Evolutionary conservation across 2,888 invertebrate species (phyloP).

Genomic region (Ctena decussata): DNA sequence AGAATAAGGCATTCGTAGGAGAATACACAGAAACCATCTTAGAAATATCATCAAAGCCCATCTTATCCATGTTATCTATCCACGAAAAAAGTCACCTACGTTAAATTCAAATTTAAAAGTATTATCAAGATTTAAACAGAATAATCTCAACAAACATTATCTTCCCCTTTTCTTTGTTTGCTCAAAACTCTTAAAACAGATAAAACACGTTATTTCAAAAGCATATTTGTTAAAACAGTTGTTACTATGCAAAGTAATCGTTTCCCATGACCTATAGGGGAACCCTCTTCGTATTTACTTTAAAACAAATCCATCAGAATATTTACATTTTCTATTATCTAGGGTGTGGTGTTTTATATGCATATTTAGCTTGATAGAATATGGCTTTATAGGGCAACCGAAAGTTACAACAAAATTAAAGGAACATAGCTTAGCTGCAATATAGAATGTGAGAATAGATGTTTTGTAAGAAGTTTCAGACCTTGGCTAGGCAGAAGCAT

Average conservation of each 20-base stretch:
- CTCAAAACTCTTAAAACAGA: neutral
- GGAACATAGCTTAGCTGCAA: too few species aligned
- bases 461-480: too few species aligned
- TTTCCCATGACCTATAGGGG: slow-evolving; percentile 32
- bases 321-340: neutral
- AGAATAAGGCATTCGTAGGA: too few species aligned
- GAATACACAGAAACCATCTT: too few species aligned
- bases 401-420: too few species aligned
- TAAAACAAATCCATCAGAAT: slow-evolving; percentile 7
- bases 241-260: slow-evolving; percentile 25
- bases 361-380: too few species aligned
- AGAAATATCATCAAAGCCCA: too few species aligned
- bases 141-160: neutral
- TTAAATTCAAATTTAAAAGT: neutral
- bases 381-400: too few species aligned
- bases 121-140: neutral
- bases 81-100: too few species aligned
- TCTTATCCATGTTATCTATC: too few species aligned
- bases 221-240: slow-evolving; percentile 13
- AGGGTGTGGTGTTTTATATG: neutral
- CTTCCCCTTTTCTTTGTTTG: neutral
- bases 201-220: neutral
- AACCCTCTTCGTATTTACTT: slow-evolving; percentile 37
- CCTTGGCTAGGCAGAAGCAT: too few species aligned
- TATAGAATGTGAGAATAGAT: too few species aligned